Conservation (phyloP, 2,113 vertebrate genomes). For the Chaenocephalus aceratus region DNA sequence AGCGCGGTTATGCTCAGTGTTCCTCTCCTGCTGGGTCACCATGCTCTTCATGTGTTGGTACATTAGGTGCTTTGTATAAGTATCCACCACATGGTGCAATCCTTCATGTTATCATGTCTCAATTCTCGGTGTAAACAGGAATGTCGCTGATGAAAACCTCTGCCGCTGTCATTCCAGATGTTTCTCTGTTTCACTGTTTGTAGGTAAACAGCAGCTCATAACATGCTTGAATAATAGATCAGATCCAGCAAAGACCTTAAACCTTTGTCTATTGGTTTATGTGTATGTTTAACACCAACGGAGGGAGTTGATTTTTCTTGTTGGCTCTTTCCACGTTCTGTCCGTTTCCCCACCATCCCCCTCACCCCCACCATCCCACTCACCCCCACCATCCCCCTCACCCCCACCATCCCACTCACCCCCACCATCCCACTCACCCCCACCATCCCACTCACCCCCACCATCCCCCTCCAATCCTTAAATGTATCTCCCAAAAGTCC, state of each 20-base stretch:
- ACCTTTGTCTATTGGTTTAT: neutral
- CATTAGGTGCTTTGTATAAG: neutral
- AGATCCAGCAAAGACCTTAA: neutral
- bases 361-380: no score
- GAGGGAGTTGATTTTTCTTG: neutral
- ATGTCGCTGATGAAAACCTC: neutral
- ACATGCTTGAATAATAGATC: neutral
- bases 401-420: no score
- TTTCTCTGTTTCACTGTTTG: conserved; percentile 3
- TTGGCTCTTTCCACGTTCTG: conserved; percentile 4
- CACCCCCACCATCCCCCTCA: no score
- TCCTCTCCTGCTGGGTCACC: conserved; percentile 17
- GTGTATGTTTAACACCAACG: conserved; percentile 2
- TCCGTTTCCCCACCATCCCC: neutral
- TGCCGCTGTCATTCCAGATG: conserved; percentile 43
- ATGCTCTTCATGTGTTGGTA: neutral
- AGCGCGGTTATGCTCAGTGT: neutral
- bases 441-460: no score
- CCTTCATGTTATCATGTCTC: neutral
- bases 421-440: no score
- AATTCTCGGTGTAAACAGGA: neutral
- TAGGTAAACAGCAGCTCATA: conserved; percentile 17
- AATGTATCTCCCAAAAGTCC: neutral
- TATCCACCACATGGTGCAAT: neutral
- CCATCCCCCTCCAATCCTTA: neutral